Evolutionary conservation across 2,797 vertebrate species (phyloP).

Genomic region (Bryconaethiops microstoma): DNA sequence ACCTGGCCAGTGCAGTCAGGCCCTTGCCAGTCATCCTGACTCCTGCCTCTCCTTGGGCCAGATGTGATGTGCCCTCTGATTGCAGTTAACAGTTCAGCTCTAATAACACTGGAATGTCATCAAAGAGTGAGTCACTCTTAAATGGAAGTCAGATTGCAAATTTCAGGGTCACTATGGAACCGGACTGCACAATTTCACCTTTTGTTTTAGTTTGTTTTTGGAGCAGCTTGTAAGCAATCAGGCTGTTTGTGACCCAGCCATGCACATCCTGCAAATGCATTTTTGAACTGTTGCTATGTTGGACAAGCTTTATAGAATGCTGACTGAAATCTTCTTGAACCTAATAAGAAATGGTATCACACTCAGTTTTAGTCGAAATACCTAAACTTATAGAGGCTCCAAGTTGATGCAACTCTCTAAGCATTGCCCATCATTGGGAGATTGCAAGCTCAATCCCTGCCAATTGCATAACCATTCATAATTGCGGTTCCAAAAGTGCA

Average conservation of each 20-base stretch:
- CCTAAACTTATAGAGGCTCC: too few relatives aligned
- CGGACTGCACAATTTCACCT: background rate
- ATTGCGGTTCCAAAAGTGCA: too few relatives aligned
- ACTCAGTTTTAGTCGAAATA: too few relatives aligned
- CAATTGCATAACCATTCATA: too few relatives aligned
- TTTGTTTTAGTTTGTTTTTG: background rate
- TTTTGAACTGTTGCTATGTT: background rate
- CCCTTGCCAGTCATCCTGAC: constrained; percentile 77
- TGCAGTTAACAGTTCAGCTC: constrained; percentile 47
- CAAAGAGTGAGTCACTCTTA: constrained; percentile 21
- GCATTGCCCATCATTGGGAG: too few relatives aligned
- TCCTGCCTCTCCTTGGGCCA: constrained; percentile 56
- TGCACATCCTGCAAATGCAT: background rate
- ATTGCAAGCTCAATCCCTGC: too few relatives aligned
- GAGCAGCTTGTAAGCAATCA: background rate
- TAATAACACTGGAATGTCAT: constrained; percentile 42
- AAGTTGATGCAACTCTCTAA: too few relatives aligned
- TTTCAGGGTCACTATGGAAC: background rate
- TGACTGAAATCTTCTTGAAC: background rate
- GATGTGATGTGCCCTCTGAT: constrained; percentile 55
- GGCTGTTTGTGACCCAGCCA: background rate
- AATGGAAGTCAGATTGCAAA: constrained; percentile 3
- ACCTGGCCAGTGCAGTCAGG: constrained; percentile 72
- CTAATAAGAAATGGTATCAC: background rate
- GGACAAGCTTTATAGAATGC: background rate